Conservation (phyloP, 2,888 invertebrate genomes). For the Nomada fabriciana region DNA sequence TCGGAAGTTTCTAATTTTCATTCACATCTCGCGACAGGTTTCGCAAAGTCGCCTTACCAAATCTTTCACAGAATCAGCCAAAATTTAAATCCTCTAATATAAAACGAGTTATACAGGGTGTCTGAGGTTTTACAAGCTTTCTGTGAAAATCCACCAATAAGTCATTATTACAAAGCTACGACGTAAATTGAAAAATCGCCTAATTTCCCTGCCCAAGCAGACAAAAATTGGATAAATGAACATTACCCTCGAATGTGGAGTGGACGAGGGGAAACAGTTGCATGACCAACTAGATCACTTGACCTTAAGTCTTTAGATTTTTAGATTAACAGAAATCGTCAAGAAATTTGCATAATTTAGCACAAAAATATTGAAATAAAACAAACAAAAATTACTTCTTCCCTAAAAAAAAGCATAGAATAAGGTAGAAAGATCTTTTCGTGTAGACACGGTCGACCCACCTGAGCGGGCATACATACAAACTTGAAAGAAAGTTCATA, state of each 20-base stretch:
- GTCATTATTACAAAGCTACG: too few relatives aligned
- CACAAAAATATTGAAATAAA: not conserved
- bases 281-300: too few relatives aligned
- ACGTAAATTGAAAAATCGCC: too few relatives aligned
- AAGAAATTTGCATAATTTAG: not conserved
- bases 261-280: too few relatives aligned
- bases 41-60: not conserved
- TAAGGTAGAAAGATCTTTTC: not conserved
- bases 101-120: too few relatives aligned
- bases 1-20: slow-evolving; percentile 14
- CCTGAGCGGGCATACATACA: not conserved
- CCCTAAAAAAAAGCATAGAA: not conserved
- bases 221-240: too few relatives aligned
- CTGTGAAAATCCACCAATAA: too few relatives aligned
- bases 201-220: too few relatives aligned
- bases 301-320: too few relatives aligned
- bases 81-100: not conserved
- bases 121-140: too few relatives aligned
- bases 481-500: slow-evolving; percentile 41
- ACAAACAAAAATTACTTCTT: not conserved
- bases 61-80: not conserved
- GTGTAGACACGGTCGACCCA: slow-evolving; percentile 3
- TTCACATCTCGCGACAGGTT: not conserved
- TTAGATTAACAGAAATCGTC: not conserved
- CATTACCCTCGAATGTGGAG: too few relatives aligned